Conservation (phyloP, 2,888 invertebrate genomes). For the Seira ritae region DNA sequence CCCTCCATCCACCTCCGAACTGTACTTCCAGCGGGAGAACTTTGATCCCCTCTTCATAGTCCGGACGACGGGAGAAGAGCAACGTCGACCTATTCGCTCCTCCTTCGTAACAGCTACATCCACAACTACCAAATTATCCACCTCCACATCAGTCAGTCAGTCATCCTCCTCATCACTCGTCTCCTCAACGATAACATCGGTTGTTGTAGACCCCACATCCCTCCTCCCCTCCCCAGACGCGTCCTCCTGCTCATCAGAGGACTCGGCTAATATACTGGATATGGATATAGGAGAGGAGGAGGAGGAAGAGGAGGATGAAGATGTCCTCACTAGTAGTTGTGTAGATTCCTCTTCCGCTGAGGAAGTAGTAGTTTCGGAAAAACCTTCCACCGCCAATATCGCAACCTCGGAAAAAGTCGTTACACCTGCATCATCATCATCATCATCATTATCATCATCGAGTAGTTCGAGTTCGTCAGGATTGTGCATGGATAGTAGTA, state of each 20-base stretch:
- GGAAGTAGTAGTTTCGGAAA: neutral
- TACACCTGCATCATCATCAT: neutral
- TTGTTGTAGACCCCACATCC: neutral
- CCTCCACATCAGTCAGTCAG: slow-evolving; percentile 5
- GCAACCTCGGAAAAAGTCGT: neutral
- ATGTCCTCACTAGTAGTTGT: slow-evolving; percentile 10
- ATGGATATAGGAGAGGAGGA: slow-evolving; percentile 37
- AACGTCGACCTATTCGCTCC: neutral
- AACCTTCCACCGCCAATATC: neutral
- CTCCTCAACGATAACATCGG: neutral
- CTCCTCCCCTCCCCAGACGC: slow-evolving; percentile 48
- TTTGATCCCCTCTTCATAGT: slow-evolving; percentile 42
- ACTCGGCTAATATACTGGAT: slow-evolving; percentile 34
- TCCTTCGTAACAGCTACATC: slow-evolving; percentile 18
- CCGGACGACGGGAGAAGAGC: slow-evolving; percentile 6
- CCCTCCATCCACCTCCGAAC: slow-evolving; percentile 25
- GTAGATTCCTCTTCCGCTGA: slow-evolving; percentile 35
- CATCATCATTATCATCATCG: neutral
- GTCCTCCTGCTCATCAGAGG: slow-evolving; percentile 52
- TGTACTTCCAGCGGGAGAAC: slow-evolving; percentile 45
- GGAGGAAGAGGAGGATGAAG: slow-evolving; percentile 45
- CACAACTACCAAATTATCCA: neutral
- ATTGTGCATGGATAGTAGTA: slow-evolving; percentile 28
- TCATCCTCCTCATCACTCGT: neutral
- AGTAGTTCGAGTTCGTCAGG: slow-evolving; percentile 37